Evolutionary conservation across 1,140 invertebrate species (phyloP).

Genomic region (Gerris buenoi): DNA sequence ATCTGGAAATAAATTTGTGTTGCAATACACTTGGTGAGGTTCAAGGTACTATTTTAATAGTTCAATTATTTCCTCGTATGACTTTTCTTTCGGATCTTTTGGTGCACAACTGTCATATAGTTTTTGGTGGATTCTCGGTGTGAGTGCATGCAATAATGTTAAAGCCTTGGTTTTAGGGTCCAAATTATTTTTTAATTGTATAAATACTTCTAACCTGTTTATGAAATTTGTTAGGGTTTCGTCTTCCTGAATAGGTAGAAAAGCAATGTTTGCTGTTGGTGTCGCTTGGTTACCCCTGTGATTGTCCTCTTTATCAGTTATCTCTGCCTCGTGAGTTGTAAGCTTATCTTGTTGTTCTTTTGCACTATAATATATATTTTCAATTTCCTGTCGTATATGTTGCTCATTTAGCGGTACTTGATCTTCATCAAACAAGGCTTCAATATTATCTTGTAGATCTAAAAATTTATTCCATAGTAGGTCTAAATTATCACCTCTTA

Average conservation of each 20-base stretch:
- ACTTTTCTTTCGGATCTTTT: neutral
- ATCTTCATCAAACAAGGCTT: too few relatives aligned
- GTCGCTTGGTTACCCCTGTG: too few relatives aligned
- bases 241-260: neutral
- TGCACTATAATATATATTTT: too few relatives aligned
- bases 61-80: neutral
- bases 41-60: neutral
- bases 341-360: too few relatives aligned
- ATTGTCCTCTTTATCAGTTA: too few relatives aligned
- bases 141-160: neutral
- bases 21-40: neutral
- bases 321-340: too few relatives aligned
- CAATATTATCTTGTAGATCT: too few relatives aligned
- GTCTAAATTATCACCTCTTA: too few relatives aligned
- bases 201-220: neutral
- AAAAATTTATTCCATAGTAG: too few relatives aligned
- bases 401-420: too few relatives aligned
- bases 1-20: neutral
- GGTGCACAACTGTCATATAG: neutral
- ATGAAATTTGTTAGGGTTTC: neutral
- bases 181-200: neutral
- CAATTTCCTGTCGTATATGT: too few relatives aligned
- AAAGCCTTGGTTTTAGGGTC: neutral
- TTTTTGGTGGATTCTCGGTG: neutral
- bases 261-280: neutral